Percentiles rank a stretch among this genome's conserved stretches.
phyloP scores from a whole-genome alignment of 2,888 invertebrate species.

The Lycaena phlaeas region DNA sequence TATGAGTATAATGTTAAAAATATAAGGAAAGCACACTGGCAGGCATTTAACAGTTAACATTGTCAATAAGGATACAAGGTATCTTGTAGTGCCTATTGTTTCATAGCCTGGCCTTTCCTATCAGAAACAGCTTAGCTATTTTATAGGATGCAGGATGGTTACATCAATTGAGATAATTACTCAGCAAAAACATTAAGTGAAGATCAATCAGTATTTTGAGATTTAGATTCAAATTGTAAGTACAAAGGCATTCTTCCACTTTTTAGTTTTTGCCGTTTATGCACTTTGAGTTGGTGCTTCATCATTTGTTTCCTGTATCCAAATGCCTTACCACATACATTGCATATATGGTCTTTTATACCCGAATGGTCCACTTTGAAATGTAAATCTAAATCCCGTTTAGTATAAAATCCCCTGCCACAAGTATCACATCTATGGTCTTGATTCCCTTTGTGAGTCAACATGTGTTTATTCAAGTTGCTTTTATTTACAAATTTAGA shows the following conservation, averaged over 20 bases:
- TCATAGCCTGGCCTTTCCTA: too few species aligned
- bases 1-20: too few species aligned
- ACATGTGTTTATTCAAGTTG: slow-evolving; percentile 51
- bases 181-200: too few species aligned
- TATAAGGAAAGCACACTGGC: too few species aligned
- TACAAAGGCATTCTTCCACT: slow-evolving; percentile 53
- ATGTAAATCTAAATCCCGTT: slow-evolving; percentile 44
- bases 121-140: too few species aligned
- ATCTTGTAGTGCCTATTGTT: too few species aligned
- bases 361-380: slow-evolving; percentile 56
- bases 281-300: slow-evolving; percentile 57
- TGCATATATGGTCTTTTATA: slow-evolving; percentile 51
- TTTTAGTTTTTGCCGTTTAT: slow-evolving; percentile 49
- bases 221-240: slow-evolving; percentile 39
- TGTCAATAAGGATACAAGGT: too few species aligned
- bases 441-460: slow-evolving; percentile 40
- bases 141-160: too few species aligned
- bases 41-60: too few species aligned
- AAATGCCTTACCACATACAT: slow-evolving; percentile 53
- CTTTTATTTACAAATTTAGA: slow-evolving; percentile 51
- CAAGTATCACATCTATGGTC: slow-evolving; percentile 52
- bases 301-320: slow-evolving; percentile 59
- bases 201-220: slow-evolving; percentile 11
- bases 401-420: slow-evolving; percentile 45
- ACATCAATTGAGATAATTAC: too few species aligned